Evolutionary conservation across 2,113 vertebrate species (phyloP), one percentile per base, ranked within the genome.

Genomic region (Ellobius talpinus): DNA sequence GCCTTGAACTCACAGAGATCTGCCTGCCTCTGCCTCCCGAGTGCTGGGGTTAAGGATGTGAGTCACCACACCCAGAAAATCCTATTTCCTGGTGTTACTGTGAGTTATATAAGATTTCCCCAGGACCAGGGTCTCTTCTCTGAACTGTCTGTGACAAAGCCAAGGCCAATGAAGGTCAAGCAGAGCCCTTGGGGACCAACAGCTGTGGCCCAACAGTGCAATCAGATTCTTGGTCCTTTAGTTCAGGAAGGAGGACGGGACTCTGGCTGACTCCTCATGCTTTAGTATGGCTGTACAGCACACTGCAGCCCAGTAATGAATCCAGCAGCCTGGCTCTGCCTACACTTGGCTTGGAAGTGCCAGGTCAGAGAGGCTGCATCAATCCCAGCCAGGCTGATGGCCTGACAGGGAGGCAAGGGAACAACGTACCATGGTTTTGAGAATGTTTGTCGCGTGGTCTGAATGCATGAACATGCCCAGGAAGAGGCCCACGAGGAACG

Each of bases 401-500:
- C 58, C 45, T 87, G 33, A 33, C 36, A 45, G 14, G 5, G 39
- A 24, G 6, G 10, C 26, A 8, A 0, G 6, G 24, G 87, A 42
- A 66, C 87, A 9, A 13, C 79, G 36, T 98, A 99, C 99, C 99
- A 98, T 98, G 45, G 97, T 98, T 73, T 98, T 99, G 66, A 99
- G 93, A 55, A 99, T 45, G 6, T 92, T 93, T 31, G 91, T 84
- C 90, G 98, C 98, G 85, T 97, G 99, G 36, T 86, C 81, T 68
- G 97, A 98, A 47, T 98, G 97, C 96, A 99, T 97, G 94, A 98
- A 98, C 89, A 99, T 98, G 82, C 99, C 98, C 11, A 98, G 97
- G 63, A 99, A 79, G 84, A 99, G 97, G 4, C 99, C 99, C 85
- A 99, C 98, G 45, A 99, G 98, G 98, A 99, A 99, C 0, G 99